These are phyloP conservation scores for Carcharodon carcharias DNA, from an alignment of 2,797 vertebrate genomes.

Conservation along the genomic window DNA sequence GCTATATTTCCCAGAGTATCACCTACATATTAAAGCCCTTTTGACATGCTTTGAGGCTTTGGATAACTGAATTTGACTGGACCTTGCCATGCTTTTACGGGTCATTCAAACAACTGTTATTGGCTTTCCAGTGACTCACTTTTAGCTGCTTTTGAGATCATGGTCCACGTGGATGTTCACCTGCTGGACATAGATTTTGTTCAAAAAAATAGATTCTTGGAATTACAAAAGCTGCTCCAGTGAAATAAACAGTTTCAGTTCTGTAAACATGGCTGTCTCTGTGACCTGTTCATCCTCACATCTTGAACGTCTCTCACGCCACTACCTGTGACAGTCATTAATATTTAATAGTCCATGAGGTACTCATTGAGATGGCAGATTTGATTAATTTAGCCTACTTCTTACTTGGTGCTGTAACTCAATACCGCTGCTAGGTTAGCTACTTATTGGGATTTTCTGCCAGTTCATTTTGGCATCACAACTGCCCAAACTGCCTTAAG, in stretches of 20 bases:
- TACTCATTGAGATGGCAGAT: background rate
- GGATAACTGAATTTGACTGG: background rate
- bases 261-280: background rate
- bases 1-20: background rate
- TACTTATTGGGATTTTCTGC: background rate
- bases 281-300: background rate
- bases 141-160: background rate
- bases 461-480: background rate
- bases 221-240: background rate
- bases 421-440: background rate
- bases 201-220: background rate
- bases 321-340: background rate
- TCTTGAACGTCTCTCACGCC: background rate
- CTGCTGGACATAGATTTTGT: background rate
- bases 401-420: background rate
- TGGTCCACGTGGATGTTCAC: background rate
- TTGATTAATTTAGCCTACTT: background rate
- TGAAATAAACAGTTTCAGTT: background rate
- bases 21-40: background rate
- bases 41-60: background rate
- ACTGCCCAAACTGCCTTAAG: background rate
- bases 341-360: background rate
- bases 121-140: background rate
- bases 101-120: background rate
- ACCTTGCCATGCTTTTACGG: background rate